Base-by-base conservation (phyloP, 2,888 invertebrate genomes). In the Pharmacophagus antenor region DNA sequence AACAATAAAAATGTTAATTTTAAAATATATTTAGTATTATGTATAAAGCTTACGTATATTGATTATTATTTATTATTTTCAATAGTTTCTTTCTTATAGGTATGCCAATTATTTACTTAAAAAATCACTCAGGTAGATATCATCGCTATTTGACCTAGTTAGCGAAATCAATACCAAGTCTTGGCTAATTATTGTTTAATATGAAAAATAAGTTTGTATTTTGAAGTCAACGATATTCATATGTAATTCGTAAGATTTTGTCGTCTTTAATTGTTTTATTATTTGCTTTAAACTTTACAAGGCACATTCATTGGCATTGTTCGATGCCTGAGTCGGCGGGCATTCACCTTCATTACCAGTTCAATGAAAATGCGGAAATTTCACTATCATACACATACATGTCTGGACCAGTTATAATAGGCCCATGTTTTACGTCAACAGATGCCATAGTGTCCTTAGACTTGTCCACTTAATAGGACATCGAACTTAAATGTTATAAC, bases 281-380 rank as follows among this genome's bases (percentile, higher is more conserved):
- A 51, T 42, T 54, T 50, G 17, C 41, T 48, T 22, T 44, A 55
- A 63, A 37, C 50, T 42, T 44, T 59, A 41, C 25, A 57, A 56
- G 52, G 56, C 61, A 65, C 79, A 76, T 72, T 84, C 79, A 73
- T 76, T 82, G 85, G 71, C 84, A 82, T 85, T 85, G 82, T 66
- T 76, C 73, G 75, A 71, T 70, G 62, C 70, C 73, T 61, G 63
- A 71, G 73, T 79, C 77, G 64, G 79, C 71, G 86, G 85, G 77
- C 84, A 80, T 79, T 85, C 79, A 85, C 86, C 87, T 86, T 73
- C 72, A 62, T 48, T 61, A 58, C 54, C 67, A 65, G 68, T 66
- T 65, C 62, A 65, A 58, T 62, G 67, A 66, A 58, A 62, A 67
- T 65, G 63, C 72, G 73, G 73, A 74, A 73, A 69, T 67, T 20